These are phyloP conservation scores for Noctua fimbriata DNA, from an alignment of 2,888 invertebrate genomes.

Conservation along the genomic window DNA sequence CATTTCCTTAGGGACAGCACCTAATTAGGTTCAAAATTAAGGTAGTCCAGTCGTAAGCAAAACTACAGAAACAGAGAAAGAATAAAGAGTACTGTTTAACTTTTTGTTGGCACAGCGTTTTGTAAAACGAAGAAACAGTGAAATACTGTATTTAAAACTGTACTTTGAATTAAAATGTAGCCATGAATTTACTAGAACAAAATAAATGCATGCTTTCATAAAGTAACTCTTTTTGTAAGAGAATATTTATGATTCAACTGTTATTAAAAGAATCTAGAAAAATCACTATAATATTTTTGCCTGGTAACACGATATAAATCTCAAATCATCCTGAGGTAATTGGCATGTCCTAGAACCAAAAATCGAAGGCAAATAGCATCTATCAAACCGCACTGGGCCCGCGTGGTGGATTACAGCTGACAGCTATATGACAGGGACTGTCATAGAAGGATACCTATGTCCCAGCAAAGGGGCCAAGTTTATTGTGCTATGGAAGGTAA, in stretches of 20 bases:
- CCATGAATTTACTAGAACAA: constrained; percentile 10
- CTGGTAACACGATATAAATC: not conserved
- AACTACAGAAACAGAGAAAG: constrained; percentile 39
- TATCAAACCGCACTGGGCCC: not conserved
- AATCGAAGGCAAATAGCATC: not conserved
- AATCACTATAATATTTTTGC: not conserved
- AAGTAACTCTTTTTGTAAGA: not conserved
- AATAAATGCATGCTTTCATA: not conserved
- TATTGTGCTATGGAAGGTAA: not conserved
- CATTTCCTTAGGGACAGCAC: constrained; percentile 9
- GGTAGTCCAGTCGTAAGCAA: constrained; percentile 38
- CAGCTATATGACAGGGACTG: too few species aligned
- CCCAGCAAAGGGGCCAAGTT: not conserved
- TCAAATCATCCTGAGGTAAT: not conserved
- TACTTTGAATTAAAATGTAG: constrained; percentile 34
- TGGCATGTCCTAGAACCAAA: not conserved
- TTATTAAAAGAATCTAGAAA: not conserved
- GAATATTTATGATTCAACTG: not conserved
- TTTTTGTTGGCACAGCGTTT: constrained; percentile 33
- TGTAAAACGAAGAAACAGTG: constrained; percentile 20
- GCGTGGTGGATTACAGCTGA: not conserved
- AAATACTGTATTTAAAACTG: constrained; percentile 41
- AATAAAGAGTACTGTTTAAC: constrained; percentile 53
- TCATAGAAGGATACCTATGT: not conserved
- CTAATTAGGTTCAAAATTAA: constrained; percentile 49